Evolutionary conservation across 2,113 vertebrate genomes (phyloP).

Genomic region (Ictalurus punctatus): DNA sequence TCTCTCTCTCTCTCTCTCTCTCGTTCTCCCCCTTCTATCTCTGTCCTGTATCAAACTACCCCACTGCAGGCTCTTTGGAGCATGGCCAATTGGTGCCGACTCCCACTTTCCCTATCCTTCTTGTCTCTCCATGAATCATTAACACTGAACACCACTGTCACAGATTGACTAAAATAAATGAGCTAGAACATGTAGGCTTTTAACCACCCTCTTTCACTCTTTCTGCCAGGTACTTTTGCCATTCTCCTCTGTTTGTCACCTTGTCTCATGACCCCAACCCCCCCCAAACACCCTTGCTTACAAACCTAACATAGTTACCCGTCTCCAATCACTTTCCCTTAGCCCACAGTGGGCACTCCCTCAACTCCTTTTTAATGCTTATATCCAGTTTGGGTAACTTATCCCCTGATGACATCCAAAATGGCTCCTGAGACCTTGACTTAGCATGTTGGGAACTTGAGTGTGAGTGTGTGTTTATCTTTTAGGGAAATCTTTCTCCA

Average conservation of each 20-base stretch:
- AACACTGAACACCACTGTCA: slow-evolving; percentile 46
- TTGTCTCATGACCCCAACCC: neutral
- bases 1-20: neutral
- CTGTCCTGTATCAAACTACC: slow-evolving; percentile 28
- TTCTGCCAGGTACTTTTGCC: neutral
- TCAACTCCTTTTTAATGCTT: slow-evolving; percentile 40
- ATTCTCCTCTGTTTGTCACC: slow-evolving; percentile 25
- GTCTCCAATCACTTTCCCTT: slow-evolving; percentile 38
- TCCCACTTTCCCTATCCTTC: slow-evolving; percentile 16
- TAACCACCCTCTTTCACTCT: slow-evolving; percentile 15
- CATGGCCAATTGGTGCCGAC: slow-evolving; percentile 46
- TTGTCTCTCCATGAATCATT: slow-evolving; percentile 52
- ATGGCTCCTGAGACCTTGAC: slow-evolving; percentile 26
- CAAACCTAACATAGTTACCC: slow-evolving; percentile 19
- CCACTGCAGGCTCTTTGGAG: slow-evolving; percentile 49
- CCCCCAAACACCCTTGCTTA: neutral
- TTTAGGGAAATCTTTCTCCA: slow-evolving; percentile 32
- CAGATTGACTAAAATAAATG: slow-evolving; percentile 55
- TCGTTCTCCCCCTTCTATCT: neutral
- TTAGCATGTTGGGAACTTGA: neutral
- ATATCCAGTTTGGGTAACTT: slow-evolving; percentile 26
- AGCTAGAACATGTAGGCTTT: slow-evolving; percentile 30
- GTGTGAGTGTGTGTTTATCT: slow-evolving; percentile 31
- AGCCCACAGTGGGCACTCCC: slow-evolving; percentile 23
- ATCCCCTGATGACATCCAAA: slow-evolving; percentile 37